Evolutionary conservation across 2,797 vertebrate species (phyloP).

Genomic region (Salarias fasciatus): DNA sequence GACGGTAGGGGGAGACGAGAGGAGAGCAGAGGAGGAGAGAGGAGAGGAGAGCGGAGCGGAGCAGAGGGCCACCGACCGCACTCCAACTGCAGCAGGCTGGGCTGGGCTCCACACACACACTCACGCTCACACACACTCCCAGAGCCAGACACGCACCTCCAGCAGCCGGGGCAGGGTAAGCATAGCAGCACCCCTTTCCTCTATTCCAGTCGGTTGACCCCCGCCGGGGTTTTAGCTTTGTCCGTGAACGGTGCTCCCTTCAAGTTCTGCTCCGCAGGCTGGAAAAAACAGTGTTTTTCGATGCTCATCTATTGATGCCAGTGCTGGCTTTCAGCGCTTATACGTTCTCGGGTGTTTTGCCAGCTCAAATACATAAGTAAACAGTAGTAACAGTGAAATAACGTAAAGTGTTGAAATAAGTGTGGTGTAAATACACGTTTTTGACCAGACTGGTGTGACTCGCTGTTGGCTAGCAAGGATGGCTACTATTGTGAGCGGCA

Average conservation of each 20-base stretch:
- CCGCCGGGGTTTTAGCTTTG: no score
- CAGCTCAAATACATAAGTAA: no score
- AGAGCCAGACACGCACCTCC: constrained; percentile 22
- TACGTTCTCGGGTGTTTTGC: not conserved
- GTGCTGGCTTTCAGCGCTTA: constrained; percentile 6
- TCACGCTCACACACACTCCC: constrained; percentile 22
- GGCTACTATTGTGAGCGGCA: constrained; percentile 67
- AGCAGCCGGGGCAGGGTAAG: constrained; percentile 47
- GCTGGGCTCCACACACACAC: constrained; percentile 54
- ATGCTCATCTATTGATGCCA: constrained; percentile 41
- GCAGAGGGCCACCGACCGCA: constrained; percentile 36
- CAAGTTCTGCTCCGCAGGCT: no score
- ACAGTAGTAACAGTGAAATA: no score
- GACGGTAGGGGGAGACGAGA: constrained; percentile 62
- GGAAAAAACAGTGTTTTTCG: not conserved
- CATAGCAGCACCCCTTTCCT: constrained; percentile 35
- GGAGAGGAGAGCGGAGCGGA: constrained; percentile 62
- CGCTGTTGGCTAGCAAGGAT: constrained; percentile 50
- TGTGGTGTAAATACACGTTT: no score
- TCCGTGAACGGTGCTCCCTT: no score
- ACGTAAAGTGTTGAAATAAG: no score
- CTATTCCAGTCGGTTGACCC: no score
- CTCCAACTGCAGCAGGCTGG: constrained; percentile 58
- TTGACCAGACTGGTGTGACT: constrained; percentile 34
- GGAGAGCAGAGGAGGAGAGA: constrained; percentile 63